Evolutionary conservation across 2,797 vertebrate species (phyloP).

Genomic region (Phataginus tricuspis): DNA sequence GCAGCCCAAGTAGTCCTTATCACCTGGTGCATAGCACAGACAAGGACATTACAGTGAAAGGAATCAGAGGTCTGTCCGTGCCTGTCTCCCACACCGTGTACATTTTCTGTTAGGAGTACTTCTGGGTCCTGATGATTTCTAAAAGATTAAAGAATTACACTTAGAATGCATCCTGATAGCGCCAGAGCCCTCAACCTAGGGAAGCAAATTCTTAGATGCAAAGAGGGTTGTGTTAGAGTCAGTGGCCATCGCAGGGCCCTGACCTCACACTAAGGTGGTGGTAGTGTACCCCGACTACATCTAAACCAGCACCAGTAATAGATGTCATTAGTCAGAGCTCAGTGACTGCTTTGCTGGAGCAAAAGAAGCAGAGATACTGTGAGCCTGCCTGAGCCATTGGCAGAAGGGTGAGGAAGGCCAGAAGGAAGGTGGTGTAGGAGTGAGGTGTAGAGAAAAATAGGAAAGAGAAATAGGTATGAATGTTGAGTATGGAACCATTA

Average conservation of each 20-base stretch:
- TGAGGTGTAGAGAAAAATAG: not conserved
- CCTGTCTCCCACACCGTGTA: not conserved
- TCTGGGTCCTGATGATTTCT: not conserved
- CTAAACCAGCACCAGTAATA: not conserved
- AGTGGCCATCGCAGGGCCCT: not conserved
- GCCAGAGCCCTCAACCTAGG: not conserved
- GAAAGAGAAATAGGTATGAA: not conserved
- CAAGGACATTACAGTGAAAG: not conserved
- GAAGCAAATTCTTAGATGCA: not conserved
- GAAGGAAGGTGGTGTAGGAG: not conserved
- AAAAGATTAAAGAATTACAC: not conserved
- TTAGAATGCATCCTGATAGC: not conserved
- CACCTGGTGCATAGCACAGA: not conserved
- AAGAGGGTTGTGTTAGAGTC: not conserved
- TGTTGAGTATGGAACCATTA: not conserved
- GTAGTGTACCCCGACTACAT: not conserved
- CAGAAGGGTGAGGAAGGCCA: not conserved
- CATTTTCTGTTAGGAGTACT: not conserved
- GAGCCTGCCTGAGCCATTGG: not conserved
- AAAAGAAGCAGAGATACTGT: not conserved
- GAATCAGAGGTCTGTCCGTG: not conserved
- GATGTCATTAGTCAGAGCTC: not conserved
- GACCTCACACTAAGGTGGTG: not conserved
- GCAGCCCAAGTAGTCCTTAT: not conserved
- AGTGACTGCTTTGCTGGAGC: not conserved